phyloP scores from a whole-genome alignment of 1,140 invertebrate species.

The Solen grandis region DNA sequence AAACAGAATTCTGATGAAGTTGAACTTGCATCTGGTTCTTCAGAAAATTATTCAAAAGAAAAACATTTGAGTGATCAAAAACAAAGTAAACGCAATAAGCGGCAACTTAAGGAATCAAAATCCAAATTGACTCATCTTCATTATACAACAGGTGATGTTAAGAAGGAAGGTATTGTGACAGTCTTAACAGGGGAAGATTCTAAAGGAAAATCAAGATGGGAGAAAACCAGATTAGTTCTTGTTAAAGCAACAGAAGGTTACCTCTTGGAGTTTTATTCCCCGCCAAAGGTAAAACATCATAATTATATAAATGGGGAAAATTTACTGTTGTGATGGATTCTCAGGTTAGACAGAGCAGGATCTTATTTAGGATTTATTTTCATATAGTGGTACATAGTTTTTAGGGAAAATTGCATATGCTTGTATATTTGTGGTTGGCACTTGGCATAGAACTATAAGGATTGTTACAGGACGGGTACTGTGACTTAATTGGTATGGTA shows the following conservation, averaged over 20 bases:
- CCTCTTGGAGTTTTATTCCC: slow-evolving; percentile 97
- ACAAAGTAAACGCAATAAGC: slow-evolving; percentile 81
- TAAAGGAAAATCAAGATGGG: slow-evolving; percentile 96
- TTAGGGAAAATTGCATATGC: too few relatives aligned
- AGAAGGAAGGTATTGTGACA: slow-evolving; percentile 95
- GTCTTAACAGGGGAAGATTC: slow-evolving; percentile 88
- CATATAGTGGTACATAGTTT: too few relatives aligned
- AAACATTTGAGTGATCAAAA: slow-evolving; percentile 63
- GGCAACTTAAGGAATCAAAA: slow-evolving; percentile 91
- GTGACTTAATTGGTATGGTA: too few relatives aligned
- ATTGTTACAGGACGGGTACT: too few relatives aligned
- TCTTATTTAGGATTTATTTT: too few relatives aligned
- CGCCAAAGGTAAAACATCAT: slow-evolving; percentile 89
- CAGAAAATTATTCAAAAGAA: slow-evolving; percentile 74
- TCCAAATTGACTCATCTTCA: slow-evolving; percentile 87
- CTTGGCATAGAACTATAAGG: too few relatives aligned
- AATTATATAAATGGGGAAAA: neutral
- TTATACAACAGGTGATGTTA: slow-evolving; percentile 84
- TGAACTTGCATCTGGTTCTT: slow-evolving; percentile 84
- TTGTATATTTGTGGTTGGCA: too few relatives aligned
- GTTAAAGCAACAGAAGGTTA: slow-evolving; percentile 96
- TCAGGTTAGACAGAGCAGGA: too few relatives aligned
- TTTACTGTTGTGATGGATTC: too few relatives aligned
- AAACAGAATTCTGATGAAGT: slow-evolving; percentile 95
- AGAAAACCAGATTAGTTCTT: slow-evolving; percentile 93